Evolutionary conservation across 2,113 vertebrate species (phyloP).

Genomic region (Eolophus roseicapilla): DNA sequence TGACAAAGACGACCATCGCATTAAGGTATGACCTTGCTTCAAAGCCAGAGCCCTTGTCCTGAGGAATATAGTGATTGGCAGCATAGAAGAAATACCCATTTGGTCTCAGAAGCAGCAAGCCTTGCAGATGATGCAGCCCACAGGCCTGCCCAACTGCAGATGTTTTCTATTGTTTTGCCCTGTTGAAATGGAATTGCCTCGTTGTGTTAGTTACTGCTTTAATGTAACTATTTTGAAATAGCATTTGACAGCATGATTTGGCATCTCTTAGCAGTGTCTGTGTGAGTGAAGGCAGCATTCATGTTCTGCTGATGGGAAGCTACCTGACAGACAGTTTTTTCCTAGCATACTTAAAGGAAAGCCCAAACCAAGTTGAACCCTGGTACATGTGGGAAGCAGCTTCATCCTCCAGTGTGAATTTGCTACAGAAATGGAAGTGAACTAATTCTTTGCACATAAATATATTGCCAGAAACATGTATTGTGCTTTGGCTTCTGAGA

Average conservation of each 20-base stretch:
- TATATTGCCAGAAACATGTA: background rate
- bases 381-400: background rate
- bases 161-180: background rate
- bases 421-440: background rate
- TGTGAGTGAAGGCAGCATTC: background rate
- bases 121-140: background rate
- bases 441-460: background rate
- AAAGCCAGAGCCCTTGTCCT: background rate
- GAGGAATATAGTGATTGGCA: background rate
- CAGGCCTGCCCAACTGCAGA: background rate
- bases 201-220: background rate
- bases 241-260: background rate
- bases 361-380: background rate
- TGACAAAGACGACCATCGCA: constrained; percentile 77
- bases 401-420: background rate
- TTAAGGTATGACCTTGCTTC: constrained; percentile 75
- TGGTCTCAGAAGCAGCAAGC: background rate
- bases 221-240: background rate
- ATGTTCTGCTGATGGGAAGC: background rate
- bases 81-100: rapidly evolving
- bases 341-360: background rate
- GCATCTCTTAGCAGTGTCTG: background rate
- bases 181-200: background rate
- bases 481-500: background rate
- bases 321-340: background rate